Base-by-base conservation (phyloP, 1,140 invertebrate genomes). In the Danaus melanippus region DNA sequence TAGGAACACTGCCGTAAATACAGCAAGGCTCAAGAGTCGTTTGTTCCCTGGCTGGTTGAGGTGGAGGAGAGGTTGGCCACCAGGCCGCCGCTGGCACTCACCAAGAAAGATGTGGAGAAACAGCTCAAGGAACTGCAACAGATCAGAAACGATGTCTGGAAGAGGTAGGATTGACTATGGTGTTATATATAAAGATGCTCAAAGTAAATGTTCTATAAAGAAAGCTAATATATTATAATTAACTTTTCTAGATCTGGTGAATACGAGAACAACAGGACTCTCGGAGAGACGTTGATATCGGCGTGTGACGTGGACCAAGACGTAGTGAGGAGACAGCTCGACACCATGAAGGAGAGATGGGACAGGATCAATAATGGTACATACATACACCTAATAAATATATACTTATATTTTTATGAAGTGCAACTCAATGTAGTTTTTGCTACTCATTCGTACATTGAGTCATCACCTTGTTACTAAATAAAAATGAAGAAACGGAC, bases 91-190 rank as follows among this genome's bases (percentile, higher is more conserved):
- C 91, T 93, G 9, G 92, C 91, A 0, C 94, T 97, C 78, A 94
- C 95, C 60, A 93, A 94, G 65, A 92, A 94, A 49, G 94, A 96
- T 61, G 91, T 98, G 21, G 95, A 97, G 65, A 94, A 93, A 66
- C 96, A 97, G 77, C 83, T 98, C 0, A 93, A 95, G 56, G 97
- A 98, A 71, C 87, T 98, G 32, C 95, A 96, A 66, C 90, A 92
- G 40, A 94, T 98, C 84, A 92, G 96, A 64, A 97, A 96, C 76
- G 97, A 98, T 69, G 91, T 98, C 0, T 95, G 95, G 92, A 95
- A 96, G 73, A 89, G 91, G 86, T 88, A 32, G 55, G 66, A 39
- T n/a, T 11, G 12, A 47, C 12, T 42, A 11, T 42, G 8, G 42
- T 12, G 5, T 11, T 42, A 32, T 32, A 32, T 32, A 32, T 32